phyloP scores from a whole-genome alignment of 1,140 invertebrate genomes.

The Leguminivora glycinivorella region DNA sequence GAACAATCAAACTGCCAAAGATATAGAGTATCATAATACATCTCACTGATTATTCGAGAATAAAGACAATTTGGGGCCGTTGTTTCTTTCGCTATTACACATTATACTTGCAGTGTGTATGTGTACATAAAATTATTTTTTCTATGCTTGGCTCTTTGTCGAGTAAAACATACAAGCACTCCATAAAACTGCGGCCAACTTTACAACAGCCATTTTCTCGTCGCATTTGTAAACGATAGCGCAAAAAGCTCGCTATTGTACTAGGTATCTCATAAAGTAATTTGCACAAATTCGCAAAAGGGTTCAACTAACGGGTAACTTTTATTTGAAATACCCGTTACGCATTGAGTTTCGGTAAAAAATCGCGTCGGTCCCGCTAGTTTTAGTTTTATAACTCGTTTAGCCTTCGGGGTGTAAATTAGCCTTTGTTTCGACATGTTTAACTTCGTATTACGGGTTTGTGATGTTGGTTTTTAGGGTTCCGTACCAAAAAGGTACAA shows the following conservation, averaged over 20 bases:
- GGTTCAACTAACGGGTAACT: constrained; percentile 57
- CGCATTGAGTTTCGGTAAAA: constrained; percentile 48
- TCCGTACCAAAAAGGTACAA: too few species aligned
- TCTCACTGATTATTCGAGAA: too few species aligned
- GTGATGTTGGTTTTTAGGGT: not conserved
- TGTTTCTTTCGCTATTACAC: too few species aligned
- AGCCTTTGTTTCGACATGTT: constrained; percentile 8
- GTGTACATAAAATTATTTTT: too few species aligned
- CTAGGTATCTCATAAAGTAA: constrained; percentile 67
- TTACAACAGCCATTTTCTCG: constrained; percentile 43
- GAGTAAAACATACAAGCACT: not conserved
- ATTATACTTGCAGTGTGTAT: too few species aligned
- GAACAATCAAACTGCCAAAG: too few species aligned
- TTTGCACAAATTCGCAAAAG: constrained; percentile 77
- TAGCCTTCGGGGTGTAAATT: constrained; percentile 31
- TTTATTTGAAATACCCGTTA: constrained; percentile 64
- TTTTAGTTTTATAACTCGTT: constrained; percentile 60
- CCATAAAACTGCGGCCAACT: constrained; percentile 30
- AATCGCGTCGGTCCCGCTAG: constrained; percentile 45
- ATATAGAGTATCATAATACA: too few species aligned
- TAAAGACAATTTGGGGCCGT: too few species aligned
- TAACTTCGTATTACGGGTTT: constrained; percentile 5
- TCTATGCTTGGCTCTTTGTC: not conserved
- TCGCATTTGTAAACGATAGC: constrained; percentile 58
- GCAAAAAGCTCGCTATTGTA: constrained; percentile 65